phyloP scores from a whole-genome alignment of 1,140 invertebrate species.

The Cepaea nemoralis region DNA sequence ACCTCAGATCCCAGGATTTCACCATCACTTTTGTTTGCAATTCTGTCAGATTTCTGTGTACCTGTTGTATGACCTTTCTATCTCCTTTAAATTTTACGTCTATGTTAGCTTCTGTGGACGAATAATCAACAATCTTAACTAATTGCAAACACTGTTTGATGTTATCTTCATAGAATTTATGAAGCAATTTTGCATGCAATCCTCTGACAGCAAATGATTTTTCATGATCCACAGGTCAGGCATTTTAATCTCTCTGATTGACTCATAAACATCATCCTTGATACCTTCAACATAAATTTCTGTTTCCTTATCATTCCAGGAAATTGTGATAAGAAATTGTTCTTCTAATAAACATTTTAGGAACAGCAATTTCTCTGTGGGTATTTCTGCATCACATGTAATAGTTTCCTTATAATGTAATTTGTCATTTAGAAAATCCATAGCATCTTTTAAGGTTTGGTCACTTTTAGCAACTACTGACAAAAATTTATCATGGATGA shows the following conservation, averaged over 20 bases:
- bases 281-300: too few relatives aligned
- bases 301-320: too few relatives aligned
- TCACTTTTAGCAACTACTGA: too few relatives aligned
- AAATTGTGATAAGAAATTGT: too few relatives aligned
- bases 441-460: too few relatives aligned
- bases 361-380: too few relatives aligned
- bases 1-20: slow-evolving; percentile 5
- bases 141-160: neutral
- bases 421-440: too few relatives aligned
- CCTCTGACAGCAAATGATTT: neutral
- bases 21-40: neutral
- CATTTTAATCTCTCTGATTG: neutral
- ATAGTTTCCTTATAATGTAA: too few relatives aligned
- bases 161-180: neutral
- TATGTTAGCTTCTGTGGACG: neutral
- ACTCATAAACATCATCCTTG: neutral
- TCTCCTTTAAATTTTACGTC: neutral
- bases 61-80: neutral
- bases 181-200: neutral
- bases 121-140: neutral
- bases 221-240: neutral
- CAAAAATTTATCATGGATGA: too few relatives aligned
- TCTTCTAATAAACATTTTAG: too few relatives aligned
- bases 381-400: too few relatives aligned
- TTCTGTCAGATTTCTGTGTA: neutral